These are phyloP conservation scores for Solenopsis invicta DNA, from an alignment of 1,140 invertebrate genomes.

Conservation along the genomic window DNA sequence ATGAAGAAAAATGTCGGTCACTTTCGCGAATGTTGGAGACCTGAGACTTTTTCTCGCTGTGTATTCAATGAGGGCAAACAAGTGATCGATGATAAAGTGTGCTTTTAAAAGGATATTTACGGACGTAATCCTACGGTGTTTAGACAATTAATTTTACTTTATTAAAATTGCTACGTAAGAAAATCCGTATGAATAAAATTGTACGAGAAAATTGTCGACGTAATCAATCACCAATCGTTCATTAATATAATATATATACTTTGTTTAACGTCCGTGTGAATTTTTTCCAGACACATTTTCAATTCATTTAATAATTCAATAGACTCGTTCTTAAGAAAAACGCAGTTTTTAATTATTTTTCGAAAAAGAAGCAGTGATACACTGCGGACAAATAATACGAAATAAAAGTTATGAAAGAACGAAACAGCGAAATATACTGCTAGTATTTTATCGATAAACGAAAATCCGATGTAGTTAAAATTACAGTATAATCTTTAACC, in stretches of 20 bases:
- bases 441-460: not conserved
- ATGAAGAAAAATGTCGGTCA: slow-evolving; percentile 47
- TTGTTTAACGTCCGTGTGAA: not conserved
- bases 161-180: not conserved
- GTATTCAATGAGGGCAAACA: slow-evolving; percentile 2
- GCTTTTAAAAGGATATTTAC: slow-evolving; percentile 3
- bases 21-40: slow-evolving; percentile 10
- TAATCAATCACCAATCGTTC: not conserved
- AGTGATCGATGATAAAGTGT: slow-evolving; percentile 23
- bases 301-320: not conserved
- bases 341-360: slow-evolving; percentile 1
- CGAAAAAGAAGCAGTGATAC: not conserved
- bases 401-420: not conserved
- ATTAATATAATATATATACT: not conserved
- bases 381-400: not conserved
- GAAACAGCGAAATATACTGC: not conserved
- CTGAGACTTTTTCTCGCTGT: slow-evolving; percentile 18
- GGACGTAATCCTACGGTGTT: not conserved
- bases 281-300: slow-evolving; percentile 4
- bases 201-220: not conserved
- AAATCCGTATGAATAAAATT: not conserved
- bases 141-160: slow-evolving; percentile 7
- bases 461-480: slow-evolving; percentile 25
- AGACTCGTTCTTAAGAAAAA: not conserved
- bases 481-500: slow-evolving; percentile 8